Conservation (phyloP, 2,797 vertebrate genomes). For the Tarsius wallacei region DNA sequence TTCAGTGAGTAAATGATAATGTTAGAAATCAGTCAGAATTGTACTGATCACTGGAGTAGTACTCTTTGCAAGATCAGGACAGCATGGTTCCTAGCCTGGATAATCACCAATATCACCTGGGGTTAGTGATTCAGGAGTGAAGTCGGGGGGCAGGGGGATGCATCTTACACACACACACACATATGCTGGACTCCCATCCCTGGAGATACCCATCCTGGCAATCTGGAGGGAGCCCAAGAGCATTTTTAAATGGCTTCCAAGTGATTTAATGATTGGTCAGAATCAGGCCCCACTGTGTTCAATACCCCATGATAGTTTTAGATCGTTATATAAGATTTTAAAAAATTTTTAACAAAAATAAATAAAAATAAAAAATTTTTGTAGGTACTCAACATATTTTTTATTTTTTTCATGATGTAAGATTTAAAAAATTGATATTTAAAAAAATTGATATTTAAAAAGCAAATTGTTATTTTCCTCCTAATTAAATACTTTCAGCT, state of each 20-base stretch:
- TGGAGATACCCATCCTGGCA: neutral
- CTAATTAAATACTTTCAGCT: conserved; percentile 29
- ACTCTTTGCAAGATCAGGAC: neutral
- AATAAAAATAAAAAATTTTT: too few species aligned
- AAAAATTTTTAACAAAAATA: neutral
- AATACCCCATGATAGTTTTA: neutral
- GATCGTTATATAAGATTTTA: neutral
- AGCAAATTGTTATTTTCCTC: neutral
- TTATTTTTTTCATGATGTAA: neutral
- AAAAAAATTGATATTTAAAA: neutral
- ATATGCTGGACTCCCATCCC: neutral
- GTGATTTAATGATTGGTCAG: neutral
- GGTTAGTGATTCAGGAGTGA: rapidly evolving
- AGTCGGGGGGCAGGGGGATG: rapidly evolving
- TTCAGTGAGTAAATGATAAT: neutral
- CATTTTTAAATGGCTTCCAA: conserved; percentile 13
- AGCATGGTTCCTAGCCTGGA: neutral
- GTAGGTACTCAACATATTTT: too few species aligned
- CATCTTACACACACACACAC: neutral
- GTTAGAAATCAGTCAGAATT: neutral
- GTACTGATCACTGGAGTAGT: neutral
- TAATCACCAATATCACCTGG: neutral
- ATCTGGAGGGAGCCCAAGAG: too few species aligned
- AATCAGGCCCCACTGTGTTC: neutral
- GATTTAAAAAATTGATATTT: neutral